Base-by-base conservation (phyloP, 2,113 vertebrate species). In the Catharus fuscescens region DNA sequence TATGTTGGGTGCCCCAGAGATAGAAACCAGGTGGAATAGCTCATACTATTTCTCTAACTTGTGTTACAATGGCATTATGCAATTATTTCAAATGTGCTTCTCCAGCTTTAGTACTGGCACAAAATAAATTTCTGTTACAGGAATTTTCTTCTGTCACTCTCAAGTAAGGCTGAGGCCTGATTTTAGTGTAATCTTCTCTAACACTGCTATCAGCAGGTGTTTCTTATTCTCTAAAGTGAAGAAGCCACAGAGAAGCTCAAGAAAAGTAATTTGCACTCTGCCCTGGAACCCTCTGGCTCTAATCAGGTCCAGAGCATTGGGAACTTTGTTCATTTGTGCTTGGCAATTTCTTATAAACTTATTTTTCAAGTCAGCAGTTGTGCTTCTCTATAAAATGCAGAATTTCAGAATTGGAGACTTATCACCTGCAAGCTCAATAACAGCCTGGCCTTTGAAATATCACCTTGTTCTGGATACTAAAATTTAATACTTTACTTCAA, bases 401-500 rank as follows among this genome's bases (percentile, higher is more conserved):
- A 94, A 93, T 97, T 95, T 93, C 73, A 95, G 84, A 88, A 93
- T 97, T 88, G 93, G 64, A 96, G 94, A 92, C 57, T 90, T 94
- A 93, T 93, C 64, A 97, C 80, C 95, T 84, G 95, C 77, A 77
- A 94, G 85, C 88, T 95, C 53, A 93, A 78, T 96, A 96, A 76
- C 79, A 96, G 72, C 57, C 54, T 95, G 85, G 70, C 93, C 80
- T 96, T 97, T 97, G 93, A 96, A 97, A 97, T 96, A 97, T 92
- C 92, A 95, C 93, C 92, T 94, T 96, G 76, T 96, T 86, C 88
- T 96, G 42, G 87, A 86, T 67, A 95, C 83, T 94, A 96, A 84
- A 90, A 90, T 88, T 90, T 97, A 97, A 97, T 97, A 96, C 69
- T 97, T 97, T 97, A 97, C 93, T 97, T 98, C 92, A 97, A 91